Conservation (phyloP, 2,113 vertebrate species). For the Gorilla gorilla region DNA sequence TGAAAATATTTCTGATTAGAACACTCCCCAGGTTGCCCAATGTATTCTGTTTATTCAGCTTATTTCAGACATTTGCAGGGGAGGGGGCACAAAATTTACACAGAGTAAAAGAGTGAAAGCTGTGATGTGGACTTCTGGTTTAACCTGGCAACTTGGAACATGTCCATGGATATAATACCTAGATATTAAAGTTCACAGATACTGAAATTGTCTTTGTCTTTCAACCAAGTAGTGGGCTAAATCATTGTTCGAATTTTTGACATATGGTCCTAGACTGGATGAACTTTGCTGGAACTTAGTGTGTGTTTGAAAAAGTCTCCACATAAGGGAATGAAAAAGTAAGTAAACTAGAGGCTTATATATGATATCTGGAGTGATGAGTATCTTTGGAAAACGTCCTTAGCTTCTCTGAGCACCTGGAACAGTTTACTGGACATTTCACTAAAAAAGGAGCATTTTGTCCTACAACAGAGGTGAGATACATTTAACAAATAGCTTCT, state of each 20-base stretch:
- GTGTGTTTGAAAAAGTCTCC: constrained; percentile 39
- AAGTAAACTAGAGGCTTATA: not conserved
- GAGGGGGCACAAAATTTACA: constrained; percentile 55
- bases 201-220: constrained; percentile 52
- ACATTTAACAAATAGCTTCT: constrained; percentile 24
- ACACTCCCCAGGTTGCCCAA: constrained; percentile 73
- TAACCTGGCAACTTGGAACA: constrained; percentile 42
- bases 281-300: constrained; percentile 39
- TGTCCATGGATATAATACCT: not conserved
- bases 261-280: not conserved
- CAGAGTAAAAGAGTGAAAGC: constrained; percentile 51
- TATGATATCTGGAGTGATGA: not conserved
- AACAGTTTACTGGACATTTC: not conserved
- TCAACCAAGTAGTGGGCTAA: not conserved
- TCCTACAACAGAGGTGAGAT: not conserved
- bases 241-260: not conserved
- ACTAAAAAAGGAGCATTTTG: constrained; percentile 8
- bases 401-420: not conserved
- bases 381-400: not conserved
- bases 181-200: constrained; percentile 9
- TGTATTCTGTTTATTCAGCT: constrained; percentile 78
- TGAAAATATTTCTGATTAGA: constrained; percentile 80
- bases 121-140: constrained; percentile 48
- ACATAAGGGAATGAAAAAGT: not conserved
- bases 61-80: constrained; percentile 71